phyloP scores from a whole-genome alignment of 2,113 vertebrate genomes.

The Solea solea region DNA sequence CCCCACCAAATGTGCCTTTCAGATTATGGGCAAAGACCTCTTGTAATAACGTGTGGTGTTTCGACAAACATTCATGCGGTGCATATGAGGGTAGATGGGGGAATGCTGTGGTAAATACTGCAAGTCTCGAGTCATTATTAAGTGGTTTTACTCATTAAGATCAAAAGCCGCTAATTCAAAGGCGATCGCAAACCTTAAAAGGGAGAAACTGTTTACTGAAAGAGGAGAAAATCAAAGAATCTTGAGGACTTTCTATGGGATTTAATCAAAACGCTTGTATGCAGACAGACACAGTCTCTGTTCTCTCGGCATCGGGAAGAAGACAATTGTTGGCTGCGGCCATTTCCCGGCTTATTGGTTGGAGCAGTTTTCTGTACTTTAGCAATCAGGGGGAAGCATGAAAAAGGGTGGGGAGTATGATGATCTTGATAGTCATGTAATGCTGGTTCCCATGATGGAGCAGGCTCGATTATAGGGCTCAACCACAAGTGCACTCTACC shows the following conservation, averaged over 20 bases:
- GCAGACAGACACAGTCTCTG: constrained; percentile 46
- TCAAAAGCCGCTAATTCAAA: constrained; percentile 75
- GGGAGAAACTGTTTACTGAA: constrained; percentile 39
- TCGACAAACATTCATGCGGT: constrained; percentile 69
- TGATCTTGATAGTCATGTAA: constrained; percentile 28
- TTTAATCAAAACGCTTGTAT: constrained; percentile 54
- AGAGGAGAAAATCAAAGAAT: constrained; percentile 49
- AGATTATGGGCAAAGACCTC: constrained; percentile 65
- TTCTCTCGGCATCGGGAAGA: constrained; percentile 27
- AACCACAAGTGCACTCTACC: constrained; percentile 36
- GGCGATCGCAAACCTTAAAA: constrained; percentile 51
- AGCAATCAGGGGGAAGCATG: constrained; percentile 48
- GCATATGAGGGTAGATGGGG: constrained; percentile 61
- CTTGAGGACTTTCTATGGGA: constrained; percentile 46
- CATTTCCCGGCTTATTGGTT: constrained; percentile 38
- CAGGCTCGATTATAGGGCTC: constrained; percentile 26
- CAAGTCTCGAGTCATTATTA: constrained; percentile 75
- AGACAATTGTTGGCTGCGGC: constrained; percentile 37
- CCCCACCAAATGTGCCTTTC: constrained; percentile 56
- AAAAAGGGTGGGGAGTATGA: constrained; percentile 34
- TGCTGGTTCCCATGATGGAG: constrained; percentile 34
- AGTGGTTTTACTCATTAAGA: constrained; percentile 77
- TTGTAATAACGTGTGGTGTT: constrained; percentile 65
- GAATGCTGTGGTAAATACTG: constrained; percentile 67
- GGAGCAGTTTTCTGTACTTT: constrained; percentile 35